Percentiles rank a stretch among this genome's conserved stretches.
phyloP scores from a whole-genome alignment of 2,797 vertebrate species.

The Selene dorsalis region DNA sequence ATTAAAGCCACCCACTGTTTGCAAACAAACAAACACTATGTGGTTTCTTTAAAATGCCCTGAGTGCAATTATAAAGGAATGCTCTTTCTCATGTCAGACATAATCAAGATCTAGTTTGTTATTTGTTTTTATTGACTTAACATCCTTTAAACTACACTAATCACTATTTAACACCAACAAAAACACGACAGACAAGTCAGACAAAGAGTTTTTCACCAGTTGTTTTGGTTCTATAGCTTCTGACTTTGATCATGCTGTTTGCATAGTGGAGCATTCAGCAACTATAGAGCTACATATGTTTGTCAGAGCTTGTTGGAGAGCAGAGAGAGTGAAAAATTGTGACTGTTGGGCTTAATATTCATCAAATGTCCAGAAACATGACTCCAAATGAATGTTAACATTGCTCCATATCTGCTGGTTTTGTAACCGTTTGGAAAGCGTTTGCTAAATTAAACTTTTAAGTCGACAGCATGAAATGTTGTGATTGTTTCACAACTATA shows the following conservation, averaged over 20 bases:
- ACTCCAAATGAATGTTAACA: neutral
- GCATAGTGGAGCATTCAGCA: no score
- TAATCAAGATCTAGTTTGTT: neutral
- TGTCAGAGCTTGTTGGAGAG: neutral
- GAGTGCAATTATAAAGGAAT: neutral
- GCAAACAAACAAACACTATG: conserved; percentile 33
- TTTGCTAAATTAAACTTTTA: neutral
- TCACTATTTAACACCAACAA: no score
- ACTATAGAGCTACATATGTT: neutral
- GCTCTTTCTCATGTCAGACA: neutral
- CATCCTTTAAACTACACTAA: neutral
- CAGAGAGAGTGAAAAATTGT: neutral
- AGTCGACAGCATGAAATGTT: neutral
- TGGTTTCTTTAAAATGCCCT: neutral
- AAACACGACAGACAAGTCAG: no score
- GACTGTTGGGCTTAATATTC: neutral
- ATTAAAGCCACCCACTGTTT: conserved; percentile 23
- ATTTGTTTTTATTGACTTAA: neutral
- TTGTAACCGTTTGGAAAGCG: neutral
- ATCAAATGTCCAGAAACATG: neutral
- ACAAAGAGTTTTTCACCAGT: no score
- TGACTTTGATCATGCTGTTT: no score
- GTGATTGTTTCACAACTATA: neutral
- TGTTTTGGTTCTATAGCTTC: no score
- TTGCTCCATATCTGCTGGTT: neutral